Base-by-base conservation (phyloP, 2,888 invertebrate genomes). In the Epistrophella euchroma region DNA sequence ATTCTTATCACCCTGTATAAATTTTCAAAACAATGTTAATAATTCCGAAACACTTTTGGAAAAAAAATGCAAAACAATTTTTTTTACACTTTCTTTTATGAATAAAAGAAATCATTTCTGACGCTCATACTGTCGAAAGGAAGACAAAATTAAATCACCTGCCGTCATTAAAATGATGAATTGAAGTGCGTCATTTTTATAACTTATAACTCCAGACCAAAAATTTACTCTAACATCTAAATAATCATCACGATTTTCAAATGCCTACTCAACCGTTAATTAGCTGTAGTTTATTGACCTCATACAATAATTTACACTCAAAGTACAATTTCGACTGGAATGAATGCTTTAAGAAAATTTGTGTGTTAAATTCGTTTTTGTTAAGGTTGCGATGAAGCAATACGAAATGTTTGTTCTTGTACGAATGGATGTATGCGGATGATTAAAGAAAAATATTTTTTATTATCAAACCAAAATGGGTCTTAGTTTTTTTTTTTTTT, bases 191-290 rank as follows among this genome's bases (percentile, higher is more conserved):
- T 64, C 64, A 64, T 43, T 15, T 40, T 13, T 13, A 40, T 13
- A 28, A 35, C 4, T 6, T n/a, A n/a, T n/a, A n/a, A 58, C 32
- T 7, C 9, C n/a, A 35, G 28, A 28, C 17, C 2, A 22, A 58
- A 45, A 11, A 17, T 2, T 17, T 1, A 28, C 17, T 17, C 40
- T n/a, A 62, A 62, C 40, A n/a, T 7, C 60, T 40, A 62, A 62
- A 64, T 64, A 45, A 64, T 64, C 11, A 32, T 45, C 64, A 45
- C 45, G 45, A 64, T 15, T 62, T 60, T 37, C 10, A 58, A 72
- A 45, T 55, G 78, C 64, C 62, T 37, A 45, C 71, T 78, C 64
- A 73, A 72, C 64, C 79, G 50, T 58, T 79, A 32, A 66, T 58
- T 52, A 79, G 60, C 17, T 45, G n/a, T n/a, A 17, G 64, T 66